Percentiles rank a stretch among this genome's conserved stretches.
Evolutionary conservation across 1,140 invertebrate species (phyloP).

Genomic region (Myzus persicae): DNA sequence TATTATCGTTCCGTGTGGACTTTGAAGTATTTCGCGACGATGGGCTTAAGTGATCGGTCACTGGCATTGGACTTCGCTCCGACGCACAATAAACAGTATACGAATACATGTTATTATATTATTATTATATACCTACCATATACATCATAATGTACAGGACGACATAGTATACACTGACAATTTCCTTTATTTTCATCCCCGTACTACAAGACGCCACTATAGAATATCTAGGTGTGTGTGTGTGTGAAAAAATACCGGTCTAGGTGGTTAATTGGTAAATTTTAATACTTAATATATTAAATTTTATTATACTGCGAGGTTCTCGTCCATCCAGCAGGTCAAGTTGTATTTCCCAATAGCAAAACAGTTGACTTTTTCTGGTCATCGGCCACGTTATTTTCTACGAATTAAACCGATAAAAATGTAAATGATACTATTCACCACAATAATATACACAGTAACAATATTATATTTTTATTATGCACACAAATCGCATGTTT

Average conservation of each 20-base stretch:
- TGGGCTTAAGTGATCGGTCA: neutral
- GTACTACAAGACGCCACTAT: neutral
- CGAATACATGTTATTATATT: neutral
- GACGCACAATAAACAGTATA: neutral
- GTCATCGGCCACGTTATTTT: neutral
- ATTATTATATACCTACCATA: neutral
- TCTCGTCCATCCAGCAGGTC: neutral
- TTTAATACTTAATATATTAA: too few relatives aligned
- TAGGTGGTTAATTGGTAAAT: neutral
- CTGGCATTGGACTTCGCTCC: neutral
- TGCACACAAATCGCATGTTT: too few relatives aligned
- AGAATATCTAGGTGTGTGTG: neutral
- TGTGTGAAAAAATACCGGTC: neutral
- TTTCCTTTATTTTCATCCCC: neutral
- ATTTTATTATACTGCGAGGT: neutral
- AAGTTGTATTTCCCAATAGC: neutral
- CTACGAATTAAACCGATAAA: neutral
- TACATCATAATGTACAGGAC: too few relatives aligned
- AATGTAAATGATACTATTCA: neutral
- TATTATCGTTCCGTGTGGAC: neutral
- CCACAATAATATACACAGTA: too few relatives aligned
- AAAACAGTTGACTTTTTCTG: neutral
- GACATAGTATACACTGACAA: too few relatives aligned
- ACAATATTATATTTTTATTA: too few relatives aligned
- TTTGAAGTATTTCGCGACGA: neutral